Conservation (phyloP, 2,888 invertebrate species). For the Agonopterix subpropinquella region DNA sequence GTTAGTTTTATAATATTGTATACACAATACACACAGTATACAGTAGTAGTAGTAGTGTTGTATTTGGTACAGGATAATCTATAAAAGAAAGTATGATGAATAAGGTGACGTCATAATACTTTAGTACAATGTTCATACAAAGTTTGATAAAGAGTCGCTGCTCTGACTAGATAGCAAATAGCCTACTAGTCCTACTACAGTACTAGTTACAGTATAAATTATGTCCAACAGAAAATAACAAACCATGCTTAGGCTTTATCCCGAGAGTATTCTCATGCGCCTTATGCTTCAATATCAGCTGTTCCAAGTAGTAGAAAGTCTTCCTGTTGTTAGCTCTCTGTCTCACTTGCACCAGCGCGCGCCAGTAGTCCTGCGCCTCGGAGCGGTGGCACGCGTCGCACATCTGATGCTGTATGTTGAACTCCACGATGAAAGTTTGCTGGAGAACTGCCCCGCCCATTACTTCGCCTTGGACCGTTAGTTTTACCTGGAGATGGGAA, state of each 20-base stretch:
- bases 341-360: constrained; percentile 91
- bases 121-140: too few species aligned
- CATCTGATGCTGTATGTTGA: constrained; percentile 93
- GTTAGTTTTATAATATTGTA: too few species aligned
- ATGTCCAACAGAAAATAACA: constrained; percentile 7
- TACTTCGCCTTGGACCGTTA: constrained; percentile 97
- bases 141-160: too few species aligned
- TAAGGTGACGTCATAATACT: too few species aligned
- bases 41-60: too few species aligned
- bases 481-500: constrained; percentile 77
- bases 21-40: too few species aligned
- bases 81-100: too few species aligned
- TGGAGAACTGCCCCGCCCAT: constrained; percentile 92
- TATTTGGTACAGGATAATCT: too few species aligned
- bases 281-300: constrained; percentile 95
- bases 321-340: constrained; percentile 95
- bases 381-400: constrained; percentile 97
- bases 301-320: constrained; percentile 98
- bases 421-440: constrained; percentile 97
- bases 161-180: too few species aligned
- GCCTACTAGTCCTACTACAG: too few species aligned
- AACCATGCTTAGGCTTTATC: constrained; percentile 90
- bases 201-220: too few species aligned
- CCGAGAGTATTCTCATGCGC: constrained; percentile 93
- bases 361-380: constrained; percentile 99